A percentile compares a stretch with the other conserved stretches of the same genome.
These are phyloP conservation scores for Drosophila nigricruria DNA, from an alignment of 2,888 invertebrate species.

Conservation along the genomic window DNA sequence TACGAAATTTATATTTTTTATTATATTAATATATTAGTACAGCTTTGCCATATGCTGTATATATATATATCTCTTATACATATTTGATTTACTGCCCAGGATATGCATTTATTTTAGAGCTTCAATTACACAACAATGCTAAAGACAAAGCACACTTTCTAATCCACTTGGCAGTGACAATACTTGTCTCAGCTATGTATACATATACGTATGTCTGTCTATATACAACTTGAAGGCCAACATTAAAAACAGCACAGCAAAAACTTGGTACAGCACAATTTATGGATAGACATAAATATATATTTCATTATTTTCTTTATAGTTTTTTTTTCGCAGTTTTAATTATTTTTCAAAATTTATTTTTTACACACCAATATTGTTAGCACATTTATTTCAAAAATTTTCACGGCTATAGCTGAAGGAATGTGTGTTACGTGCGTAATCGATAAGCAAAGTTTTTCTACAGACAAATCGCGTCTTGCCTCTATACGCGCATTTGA, in stretches of 20 bases:
- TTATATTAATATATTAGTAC: not conserved
- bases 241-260: constrained; percentile 33
- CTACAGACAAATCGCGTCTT: constrained; percentile 60
- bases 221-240: constrained; percentile 72
- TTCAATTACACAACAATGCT: constrained; percentile 37
- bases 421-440: constrained; percentile 72
- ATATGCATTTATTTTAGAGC: not conserved
- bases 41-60: not conserved
- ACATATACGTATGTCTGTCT: constrained; percentile 20
- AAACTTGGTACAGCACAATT: constrained; percentile 13
- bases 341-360: not conserved
- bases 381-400: constrained; percentile 36
- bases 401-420: constrained; percentile 27
- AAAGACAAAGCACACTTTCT: constrained; percentile 6
- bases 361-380: constrained; percentile 37
- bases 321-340: too few species aligned
- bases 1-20: not conserved
- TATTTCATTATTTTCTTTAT: too few species aligned
- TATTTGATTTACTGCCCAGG: not conserved
- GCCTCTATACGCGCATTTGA: constrained; percentile 75
- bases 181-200: not conserved
- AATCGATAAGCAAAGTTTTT: constrained; percentile 75
- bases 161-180: constrained; percentile 26
- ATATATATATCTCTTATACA: not conserved
- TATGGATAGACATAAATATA: not conserved